Base-by-base conservation (phyloP, 2,113 vertebrate species). In the Peromyscus polionotus region DNA sequence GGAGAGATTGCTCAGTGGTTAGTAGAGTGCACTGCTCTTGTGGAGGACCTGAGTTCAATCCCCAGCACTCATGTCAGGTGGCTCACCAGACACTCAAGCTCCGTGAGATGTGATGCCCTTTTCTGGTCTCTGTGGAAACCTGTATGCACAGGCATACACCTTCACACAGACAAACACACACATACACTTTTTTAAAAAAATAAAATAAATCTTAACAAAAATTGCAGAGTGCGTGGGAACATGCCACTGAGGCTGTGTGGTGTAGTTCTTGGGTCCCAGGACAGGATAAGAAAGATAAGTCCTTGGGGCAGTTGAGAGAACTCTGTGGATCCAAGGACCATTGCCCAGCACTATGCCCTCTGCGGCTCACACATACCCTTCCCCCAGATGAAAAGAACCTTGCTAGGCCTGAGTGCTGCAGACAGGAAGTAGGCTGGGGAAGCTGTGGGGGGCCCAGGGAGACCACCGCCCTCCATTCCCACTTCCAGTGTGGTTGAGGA, bases 401-500 rank as follows among this genome's bases (percentile, higher is more conserved):
- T 24, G n/a, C 45, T 31, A 28, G 13, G 48, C 45, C 67, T 22
- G 20, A 7, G 28, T 16, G 19, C 39, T 7, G 0, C 12, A 7
- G 61, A 26, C 63, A 16, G 68, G 81, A n/a, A 5, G 80, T 1
- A 0, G 63, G 33, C 68, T 51, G 11, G 31, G 63, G 26, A 33
- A 19, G 51, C 72, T 24, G 0, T 11, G 0, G 45, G 0, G 0
- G 3, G 24, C n/a, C 31, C 13, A 5, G 3, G 42, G 45, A 80
- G 10, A 33, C 7, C 45, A 6, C 33, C 0, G 57, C 10, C 33
- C n/a, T 42, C 33, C 26, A 3, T 12, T 28, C 7, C 1, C 1
- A 2, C n/a, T 14, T 26, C 42, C 1, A 24, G 0, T 0, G 28
- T 1, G 2, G 14, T 26, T 1, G 2, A 19, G 48, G 36, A 26